Evolutionary conservation across 1,140 invertebrate genomes (phyloP), one percentile per base, ranked within the genome.

Genomic region (Ostrea edulis): DNA sequence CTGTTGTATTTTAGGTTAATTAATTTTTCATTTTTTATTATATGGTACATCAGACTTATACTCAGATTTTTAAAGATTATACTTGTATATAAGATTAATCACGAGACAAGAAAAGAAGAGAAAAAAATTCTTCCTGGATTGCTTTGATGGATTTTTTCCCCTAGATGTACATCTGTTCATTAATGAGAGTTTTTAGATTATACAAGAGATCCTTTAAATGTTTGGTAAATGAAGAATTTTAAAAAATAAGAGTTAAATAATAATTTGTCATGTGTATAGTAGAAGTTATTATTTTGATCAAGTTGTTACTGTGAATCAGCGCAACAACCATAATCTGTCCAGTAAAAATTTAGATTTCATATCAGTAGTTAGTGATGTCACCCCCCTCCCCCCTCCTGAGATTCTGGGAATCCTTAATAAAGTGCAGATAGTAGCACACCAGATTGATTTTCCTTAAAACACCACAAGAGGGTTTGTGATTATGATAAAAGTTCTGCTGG

Each of bases 391-490:
- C 12, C 1, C 35, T 44, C 35, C 35, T 44, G 35, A 44, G 5
- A 5, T 44, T 44, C 35, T 44, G 7, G 58, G 58, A 62, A 62
- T 62, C 58, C n/a, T n/a, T 62, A 20, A 14, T 7, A 62, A 62
- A 62, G 17, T 17, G 22, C 68, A 14, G 29, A 29, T 35, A 77
- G 68, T 77, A 22, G 35, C 68, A 77, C 25, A 77, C 9, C 25
- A 12, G 68, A 77, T 77, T 77, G 68, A 77, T 77, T 77, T 77
- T 77, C 29, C 68, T 77, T 77, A 77, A 77, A 77, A 77, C 25
- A 77, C 68, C 68, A 11, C 68, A 77, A 77, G 68, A 77, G 68
- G 68, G 68, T 77, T 77, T 77, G 68, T 77, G 68, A 77, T 77
- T 29, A 77, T 77, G 68, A 77, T 77, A 77, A 77, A 77, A 77